A percentile compares a stretch with the other conserved stretches of the same genome.
Conservation (phyloP, 2,888 invertebrate species). For the Glyphotaelius pellucidus region DNA sequence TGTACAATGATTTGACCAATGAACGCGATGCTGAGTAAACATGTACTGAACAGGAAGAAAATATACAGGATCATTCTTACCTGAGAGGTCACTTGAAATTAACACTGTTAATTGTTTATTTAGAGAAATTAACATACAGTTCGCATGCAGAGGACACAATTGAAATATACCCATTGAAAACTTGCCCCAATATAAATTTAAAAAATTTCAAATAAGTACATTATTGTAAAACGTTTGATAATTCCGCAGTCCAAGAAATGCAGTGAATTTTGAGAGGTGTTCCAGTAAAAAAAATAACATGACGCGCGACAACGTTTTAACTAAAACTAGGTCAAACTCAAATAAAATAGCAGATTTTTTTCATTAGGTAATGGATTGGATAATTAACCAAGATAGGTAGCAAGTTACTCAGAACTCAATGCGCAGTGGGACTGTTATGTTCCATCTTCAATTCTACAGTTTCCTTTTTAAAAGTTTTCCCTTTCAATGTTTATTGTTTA, state of each 20-base stretch:
- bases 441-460: not conserved
- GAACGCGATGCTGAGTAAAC: too few relatives aligned
- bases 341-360: not conserved
- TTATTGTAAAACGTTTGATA: not conserved
- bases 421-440: not conserved
- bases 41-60: too few relatives aligned
- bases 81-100: too few relatives aligned
- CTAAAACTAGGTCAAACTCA: not conserved
- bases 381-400: not conserved
- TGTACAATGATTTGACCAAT: too few relatives aligned
- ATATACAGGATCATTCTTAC: too few relatives aligned
- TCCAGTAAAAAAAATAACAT: not conserved
- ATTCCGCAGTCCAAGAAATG: not conserved
- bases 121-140: too few relatives aligned
- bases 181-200: not conserved
- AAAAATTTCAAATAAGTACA: not conserved
- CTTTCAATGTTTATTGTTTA: too few relatives aligned
- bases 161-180: not conserved
- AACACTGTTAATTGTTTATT: too few relatives aligned
- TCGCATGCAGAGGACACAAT: too few relatives aligned
- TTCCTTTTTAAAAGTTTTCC: not conserved
- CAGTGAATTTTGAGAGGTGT: not conserved
- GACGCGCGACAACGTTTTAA: not conserved
- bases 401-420: too few relatives aligned
- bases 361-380: not conserved